phyloP scores from a whole-genome alignment of 2,113 vertebrate genomes.

The Xenopus borealis region DNA sequence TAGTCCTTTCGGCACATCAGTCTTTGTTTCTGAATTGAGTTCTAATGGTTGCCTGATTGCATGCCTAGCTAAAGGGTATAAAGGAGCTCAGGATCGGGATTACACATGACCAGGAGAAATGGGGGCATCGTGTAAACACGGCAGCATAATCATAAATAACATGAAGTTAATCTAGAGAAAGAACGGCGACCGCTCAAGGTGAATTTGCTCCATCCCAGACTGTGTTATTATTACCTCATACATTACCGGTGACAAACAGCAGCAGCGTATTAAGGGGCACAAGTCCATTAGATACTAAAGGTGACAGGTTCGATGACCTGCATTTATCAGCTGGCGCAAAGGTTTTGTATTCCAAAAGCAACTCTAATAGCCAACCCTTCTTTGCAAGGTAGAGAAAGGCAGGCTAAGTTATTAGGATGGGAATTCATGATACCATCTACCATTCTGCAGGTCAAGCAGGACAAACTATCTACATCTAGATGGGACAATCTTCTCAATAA shows the following conservation, averaged over 20 bases:
- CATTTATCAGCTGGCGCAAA: neutral
- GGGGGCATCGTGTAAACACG: conserved; percentile 19
- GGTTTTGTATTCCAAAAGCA: neutral
- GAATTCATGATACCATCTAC: too few species aligned
- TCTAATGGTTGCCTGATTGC: conserved; percentile 26
- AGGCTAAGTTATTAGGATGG: too few species aligned
- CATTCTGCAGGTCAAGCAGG: too few species aligned
- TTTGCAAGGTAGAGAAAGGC: neutral
- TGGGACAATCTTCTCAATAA: too few species aligned
- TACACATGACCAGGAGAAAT: conserved; percentile 20
- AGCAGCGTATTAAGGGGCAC: conserved; percentile 18
- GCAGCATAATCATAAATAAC: conserved; percentile 40
- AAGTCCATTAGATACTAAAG: conserved; percentile 6
- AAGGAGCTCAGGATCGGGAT: conserved; percentile 25
- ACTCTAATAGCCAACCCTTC: neutral
- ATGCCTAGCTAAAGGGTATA: neutral
- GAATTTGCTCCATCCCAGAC: conserved; percentile 22
- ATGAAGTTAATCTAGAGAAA: conserved; percentile 25
- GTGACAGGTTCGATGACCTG: conserved; percentile 10
- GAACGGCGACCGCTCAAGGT: conserved; percentile 32
- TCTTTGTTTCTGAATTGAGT: too few species aligned
- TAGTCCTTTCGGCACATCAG: too few species aligned
- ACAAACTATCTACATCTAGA: too few species aligned
- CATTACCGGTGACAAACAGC: conserved; percentile 28
- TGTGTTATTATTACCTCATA: conserved; percentile 30